phyloP scores from a whole-genome alignment of 2,888 invertebrate genomes.

The Epinotia bilunana region DNA sequence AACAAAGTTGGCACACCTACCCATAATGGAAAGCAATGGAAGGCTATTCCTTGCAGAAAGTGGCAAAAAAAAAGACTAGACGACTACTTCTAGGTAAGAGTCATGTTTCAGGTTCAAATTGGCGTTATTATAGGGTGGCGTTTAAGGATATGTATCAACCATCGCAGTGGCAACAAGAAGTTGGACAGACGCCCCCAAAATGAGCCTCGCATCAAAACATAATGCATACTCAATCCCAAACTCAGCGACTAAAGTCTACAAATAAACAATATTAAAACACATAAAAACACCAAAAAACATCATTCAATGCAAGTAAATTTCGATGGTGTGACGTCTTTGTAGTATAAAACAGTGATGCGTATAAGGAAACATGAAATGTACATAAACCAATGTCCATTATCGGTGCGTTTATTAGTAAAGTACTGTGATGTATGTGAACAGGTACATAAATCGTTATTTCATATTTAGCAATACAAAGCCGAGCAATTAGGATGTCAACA shows the following conservation, averaged over 20 bases:
- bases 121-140: not conserved
- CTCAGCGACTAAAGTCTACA: conserved; percentile 44
- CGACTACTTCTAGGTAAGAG: no score
- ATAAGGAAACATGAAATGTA: conserved; percentile 42
- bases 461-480: conserved; percentile 58
- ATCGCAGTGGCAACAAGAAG: conserved; percentile 14
- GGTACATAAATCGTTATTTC: conserved; percentile 53
- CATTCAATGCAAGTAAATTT: conserved; percentile 77
- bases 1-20: no score
- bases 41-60: no score
- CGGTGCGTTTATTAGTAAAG: conserved; percentile 48
- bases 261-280: conserved; percentile 54
- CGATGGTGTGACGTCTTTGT: conserved; percentile 81
- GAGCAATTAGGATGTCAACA: conserved; percentile 54
- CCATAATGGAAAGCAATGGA: no score
- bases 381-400: conserved; percentile 45
- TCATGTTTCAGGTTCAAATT: not conserved
- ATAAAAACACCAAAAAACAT: conserved; percentile 58
- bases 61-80: no score
- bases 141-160: not conserved
- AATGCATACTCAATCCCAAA: conserved; percentile 35
- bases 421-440: conserved; percentile 46
- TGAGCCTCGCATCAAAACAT: conserved; percentile 4
- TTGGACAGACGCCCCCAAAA: not conserved
- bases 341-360: conserved; percentile 51